A percentile compares a stretch with the other conserved stretches of the same genome.
Conservation (phyloP, 1,140 invertebrate genomes). For the Sycophaga agraensis region DNA sequence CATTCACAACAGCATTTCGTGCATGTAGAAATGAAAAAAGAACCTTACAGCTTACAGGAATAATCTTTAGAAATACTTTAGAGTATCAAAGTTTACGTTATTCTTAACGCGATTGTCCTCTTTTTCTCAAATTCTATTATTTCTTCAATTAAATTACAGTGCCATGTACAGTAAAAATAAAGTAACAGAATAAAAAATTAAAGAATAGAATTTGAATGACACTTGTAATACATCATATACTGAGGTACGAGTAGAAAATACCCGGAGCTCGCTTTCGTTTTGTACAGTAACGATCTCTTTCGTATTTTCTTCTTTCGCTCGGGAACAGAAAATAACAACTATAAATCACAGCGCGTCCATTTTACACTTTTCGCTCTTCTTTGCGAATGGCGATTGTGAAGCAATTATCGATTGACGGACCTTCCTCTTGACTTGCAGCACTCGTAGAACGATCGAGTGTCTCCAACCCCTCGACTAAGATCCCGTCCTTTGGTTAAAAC, state of each 20-base stretch:
- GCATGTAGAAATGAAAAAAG: background rate
- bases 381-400: no score
- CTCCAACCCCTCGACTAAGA: no score
- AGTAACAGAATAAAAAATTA: no score
- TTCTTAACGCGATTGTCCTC: no score
- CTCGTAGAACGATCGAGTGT: no score
- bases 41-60: background rate
- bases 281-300: no score
- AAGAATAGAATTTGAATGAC: background rate
- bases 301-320: background rate
- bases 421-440: no score
- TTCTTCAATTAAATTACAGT: background rate
- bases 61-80: slow-evolving; percentile 13
- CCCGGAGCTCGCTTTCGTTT: background rate
- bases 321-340: background rate
- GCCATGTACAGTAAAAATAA: background rate
- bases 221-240: background rate
- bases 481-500: slow-evolving; percentile 1
- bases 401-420: background rate
- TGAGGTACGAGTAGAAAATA: background rate
- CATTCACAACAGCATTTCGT: background rate
- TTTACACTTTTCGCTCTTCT: background rate
- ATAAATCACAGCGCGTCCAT: background rate
- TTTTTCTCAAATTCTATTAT: background rate
- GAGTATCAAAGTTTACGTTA: slow-evolving; percentile 5